Conservation (phyloP, 2,888 invertebrate genomes). For the Mythimna loreyi region DNA sequence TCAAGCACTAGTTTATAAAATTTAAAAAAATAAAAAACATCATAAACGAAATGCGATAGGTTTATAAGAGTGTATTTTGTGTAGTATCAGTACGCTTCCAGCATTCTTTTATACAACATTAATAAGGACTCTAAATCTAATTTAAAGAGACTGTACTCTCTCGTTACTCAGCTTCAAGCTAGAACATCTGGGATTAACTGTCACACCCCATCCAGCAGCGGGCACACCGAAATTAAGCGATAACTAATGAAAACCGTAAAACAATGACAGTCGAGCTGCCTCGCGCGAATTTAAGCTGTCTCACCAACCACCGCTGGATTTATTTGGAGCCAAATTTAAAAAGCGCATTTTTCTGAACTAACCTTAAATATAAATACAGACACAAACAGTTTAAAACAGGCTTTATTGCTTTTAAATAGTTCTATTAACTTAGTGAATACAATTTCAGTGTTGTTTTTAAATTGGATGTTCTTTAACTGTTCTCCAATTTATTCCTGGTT, state of each 20-base stretch:
- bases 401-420: not conserved
- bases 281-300: conserved; percentile 40
- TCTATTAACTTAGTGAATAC: not conserved
- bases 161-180: conserved; percentile 31
- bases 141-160: conserved; percentile 22
- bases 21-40: too few species aligned
- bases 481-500: too few species aligned
- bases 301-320: conserved; percentile 27
- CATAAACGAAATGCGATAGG: too few species aligned
- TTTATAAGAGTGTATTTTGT: too few species aligned
- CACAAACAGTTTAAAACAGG: conserved; percentile 5
- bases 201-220: conserved; percentile 36
- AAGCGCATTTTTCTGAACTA: conserved; percentile 24
- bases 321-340: conserved; percentile 24
- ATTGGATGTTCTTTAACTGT: too few species aligned
- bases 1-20: too few species aligned
- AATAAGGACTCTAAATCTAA: conserved; percentile 18
- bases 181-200: conserved; percentile 48
- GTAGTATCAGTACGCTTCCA: too few species aligned
- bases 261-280: conserved; percentile 47
- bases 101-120: not conserved
- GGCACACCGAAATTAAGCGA: conserved; percentile 50
- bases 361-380: conserved; percentile 4
- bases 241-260: conserved; percentile 59
- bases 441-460: not conserved